Conservation (phyloP, 2,888 invertebrate species). For the Aleiodes leptofemur region DNA sequence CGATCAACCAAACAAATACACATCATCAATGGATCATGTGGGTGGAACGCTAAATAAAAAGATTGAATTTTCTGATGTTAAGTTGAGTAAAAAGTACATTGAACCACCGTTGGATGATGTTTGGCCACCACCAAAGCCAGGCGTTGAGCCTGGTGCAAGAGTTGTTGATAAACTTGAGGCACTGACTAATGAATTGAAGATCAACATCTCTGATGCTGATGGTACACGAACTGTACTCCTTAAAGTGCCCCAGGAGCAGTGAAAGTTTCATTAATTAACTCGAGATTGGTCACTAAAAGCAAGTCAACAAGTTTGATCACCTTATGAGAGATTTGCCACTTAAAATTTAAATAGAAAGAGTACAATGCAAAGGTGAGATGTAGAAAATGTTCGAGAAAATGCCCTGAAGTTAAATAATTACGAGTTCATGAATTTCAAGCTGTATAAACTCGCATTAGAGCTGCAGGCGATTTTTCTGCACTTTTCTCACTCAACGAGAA, state of each 20-base stretch:
- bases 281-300: conserved; percentile 22
- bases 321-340: not conserved
- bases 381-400: no score
- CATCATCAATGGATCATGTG: conserved; percentile 58
- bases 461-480: no score
- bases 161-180: conserved; percentile 67
- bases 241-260: conserved; percentile 70
- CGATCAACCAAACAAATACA: conserved; percentile 59
- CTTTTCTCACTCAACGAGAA: no score
- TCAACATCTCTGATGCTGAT: conserved; percentile 71
- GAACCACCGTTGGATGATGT: conserved; percentile 80
- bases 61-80: conserved; percentile 53
- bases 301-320: conserved; percentile 33
- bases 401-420: no score
- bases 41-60: conserved; percentile 61
- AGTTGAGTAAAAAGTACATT: conserved; percentile 73
- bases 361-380: no score
- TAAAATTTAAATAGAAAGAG: no score
- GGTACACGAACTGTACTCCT: conserved; percentile 71
- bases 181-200: conserved; percentile 69
- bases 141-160: conserved; percentile 57
- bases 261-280: conserved; percentile 35
- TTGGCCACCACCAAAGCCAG: conserved; percentile 78
- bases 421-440: no score
- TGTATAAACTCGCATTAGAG: no score